phyloP scores from a whole-genome alignment of 1,140 invertebrate species.

The Proctacanthus coquilletti region DNA sequence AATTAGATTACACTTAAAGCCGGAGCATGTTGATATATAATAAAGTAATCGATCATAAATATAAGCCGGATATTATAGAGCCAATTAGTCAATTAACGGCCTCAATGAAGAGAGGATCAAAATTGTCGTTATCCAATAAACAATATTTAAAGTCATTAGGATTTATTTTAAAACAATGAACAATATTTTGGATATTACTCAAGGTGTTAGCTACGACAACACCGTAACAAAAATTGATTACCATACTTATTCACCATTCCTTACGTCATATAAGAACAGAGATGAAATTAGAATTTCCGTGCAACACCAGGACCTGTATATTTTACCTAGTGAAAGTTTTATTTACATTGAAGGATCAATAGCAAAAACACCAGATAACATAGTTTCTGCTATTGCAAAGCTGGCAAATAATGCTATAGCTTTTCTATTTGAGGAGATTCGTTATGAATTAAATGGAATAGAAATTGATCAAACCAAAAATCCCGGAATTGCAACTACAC shows the following conservation, averaged over 20 bases:
- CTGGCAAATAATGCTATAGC: slow-evolving; percentile 27
- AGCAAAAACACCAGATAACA: slow-evolving; percentile 6
- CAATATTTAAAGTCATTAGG: no score
- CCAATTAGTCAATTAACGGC: no score
- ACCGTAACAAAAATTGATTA: slow-evolving; percentile 22
- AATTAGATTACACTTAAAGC: slow-evolving; percentile 13
- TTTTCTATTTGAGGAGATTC: slow-evolving; percentile 31
- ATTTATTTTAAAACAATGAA: no score
- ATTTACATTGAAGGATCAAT: slow-evolving; percentile 20
- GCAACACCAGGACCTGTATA: slow-evolving; percentile 25
- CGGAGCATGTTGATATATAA: no score
- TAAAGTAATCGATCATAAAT: no score
- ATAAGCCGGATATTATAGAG: no score
- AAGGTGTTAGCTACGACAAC: no score
- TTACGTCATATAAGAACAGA: slow-evolving; percentile 17
- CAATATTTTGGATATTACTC: no score
- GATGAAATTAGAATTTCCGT: slow-evolving; percentile 27
- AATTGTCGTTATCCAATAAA: no score
- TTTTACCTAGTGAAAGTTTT: slow-evolving; percentile 19
- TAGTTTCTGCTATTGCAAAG: no score
- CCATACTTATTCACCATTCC: slow-evolving; percentile 23
- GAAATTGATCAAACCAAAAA: slow-evolving; percentile 30
- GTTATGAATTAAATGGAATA: slow-evolving; percentile 30
- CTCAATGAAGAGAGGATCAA: no score
- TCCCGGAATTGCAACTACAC: slow-evolving; percentile 24